Percentiles rank a stretch among this genome's conserved stretches.
Conservation (phyloP, 1,140 invertebrate genomes). For the Listronotus bonariensis region DNA sequence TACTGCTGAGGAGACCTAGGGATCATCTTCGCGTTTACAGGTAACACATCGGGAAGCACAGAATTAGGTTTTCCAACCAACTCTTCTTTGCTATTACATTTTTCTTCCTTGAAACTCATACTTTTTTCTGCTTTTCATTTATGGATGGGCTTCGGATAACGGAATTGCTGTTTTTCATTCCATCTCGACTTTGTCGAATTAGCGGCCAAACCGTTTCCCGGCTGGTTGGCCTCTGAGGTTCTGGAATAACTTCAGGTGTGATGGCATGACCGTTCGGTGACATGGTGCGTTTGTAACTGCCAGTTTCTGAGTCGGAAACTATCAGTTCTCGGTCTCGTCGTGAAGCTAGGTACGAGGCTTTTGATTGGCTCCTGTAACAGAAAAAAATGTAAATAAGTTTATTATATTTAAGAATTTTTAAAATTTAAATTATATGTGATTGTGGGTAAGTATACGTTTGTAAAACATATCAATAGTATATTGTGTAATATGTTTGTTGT, state of each 20-base stretch:
- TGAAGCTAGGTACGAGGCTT: slow-evolving; percentile 76
- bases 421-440: background rate
- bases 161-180: slow-evolving; percentile 49
- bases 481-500: too few species aligned
- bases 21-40: slow-evolving; percentile 58
- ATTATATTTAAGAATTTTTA: background rate
- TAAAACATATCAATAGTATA: slow-evolving; percentile 6
- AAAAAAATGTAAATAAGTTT: slow-evolving; percentile 18
- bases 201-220: slow-evolving; percentile 56
- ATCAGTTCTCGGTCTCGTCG: slow-evolving; percentile 67
- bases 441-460: slow-evolving; percentile 3
- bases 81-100: slow-evolving; percentile 50
- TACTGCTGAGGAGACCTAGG: slow-evolving; percentile 48
- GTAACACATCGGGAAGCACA: slow-evolving; percentile 59
- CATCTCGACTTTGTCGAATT: slow-evolving; percentile 42
- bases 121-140: slow-evolving; percentile 42
- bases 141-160: slow-evolving; percentile 51
- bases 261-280: slow-evolving; percentile 66
- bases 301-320: slow-evolving; percentile 68
- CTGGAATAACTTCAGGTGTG: slow-evolving; percentile 39
- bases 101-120: slow-evolving; percentile 40
- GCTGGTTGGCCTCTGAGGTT: slow-evolving; percentile 47
- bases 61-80: slow-evolving; percentile 41
- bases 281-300: slow-evolving; percentile 76
- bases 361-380: slow-evolving; percentile 74